Percentiles rank a stretch among this genome's conserved stretches.
Evolutionary conservation across 2,797 vertebrate genomes (phyloP).

Genomic region (Malacoraja senta): DNA sequence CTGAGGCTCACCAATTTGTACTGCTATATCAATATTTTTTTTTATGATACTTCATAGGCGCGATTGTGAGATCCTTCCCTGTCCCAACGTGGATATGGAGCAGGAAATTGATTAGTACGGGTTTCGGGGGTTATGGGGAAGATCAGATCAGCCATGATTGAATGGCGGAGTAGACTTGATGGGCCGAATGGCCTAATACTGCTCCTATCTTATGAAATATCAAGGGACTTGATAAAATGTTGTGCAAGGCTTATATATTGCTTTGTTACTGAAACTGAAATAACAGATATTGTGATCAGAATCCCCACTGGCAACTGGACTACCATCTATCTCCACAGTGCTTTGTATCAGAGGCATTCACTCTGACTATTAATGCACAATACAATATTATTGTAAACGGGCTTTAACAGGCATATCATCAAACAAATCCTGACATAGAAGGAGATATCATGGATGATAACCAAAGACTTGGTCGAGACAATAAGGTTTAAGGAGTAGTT

Average conservation of each 20-base stretch:
- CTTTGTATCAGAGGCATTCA: background rate
- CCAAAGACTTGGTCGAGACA: no score
- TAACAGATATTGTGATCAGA: background rate
- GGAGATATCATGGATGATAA: no score
- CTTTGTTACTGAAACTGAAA: background rate
- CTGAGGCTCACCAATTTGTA: background rate
- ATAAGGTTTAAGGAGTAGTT: no score
- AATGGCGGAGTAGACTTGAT: no score
- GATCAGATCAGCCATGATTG: no score
- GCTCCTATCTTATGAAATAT: background rate
- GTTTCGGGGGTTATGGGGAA: no score
- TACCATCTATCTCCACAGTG: background rate
- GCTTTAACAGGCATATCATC: no score
- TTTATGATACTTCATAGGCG: background rate
- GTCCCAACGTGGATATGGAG: background rate
- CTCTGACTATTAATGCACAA: background rate
- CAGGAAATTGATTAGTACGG: background rate
- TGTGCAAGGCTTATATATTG: background rate
- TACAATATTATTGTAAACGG: no score
- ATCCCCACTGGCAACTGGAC: background rate
- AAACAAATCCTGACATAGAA: no score
- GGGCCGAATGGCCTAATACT: no score
- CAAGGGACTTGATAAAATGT: background rate
- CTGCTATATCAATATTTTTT: background rate
- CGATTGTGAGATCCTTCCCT: background rate